A percentile compares a stretch with the other conserved stretches of the same genome.
Evolutionary conservation across 2,797 vertebrate genomes (phyloP).

Genomic region (Chlorospingus flavigularis): DNA sequence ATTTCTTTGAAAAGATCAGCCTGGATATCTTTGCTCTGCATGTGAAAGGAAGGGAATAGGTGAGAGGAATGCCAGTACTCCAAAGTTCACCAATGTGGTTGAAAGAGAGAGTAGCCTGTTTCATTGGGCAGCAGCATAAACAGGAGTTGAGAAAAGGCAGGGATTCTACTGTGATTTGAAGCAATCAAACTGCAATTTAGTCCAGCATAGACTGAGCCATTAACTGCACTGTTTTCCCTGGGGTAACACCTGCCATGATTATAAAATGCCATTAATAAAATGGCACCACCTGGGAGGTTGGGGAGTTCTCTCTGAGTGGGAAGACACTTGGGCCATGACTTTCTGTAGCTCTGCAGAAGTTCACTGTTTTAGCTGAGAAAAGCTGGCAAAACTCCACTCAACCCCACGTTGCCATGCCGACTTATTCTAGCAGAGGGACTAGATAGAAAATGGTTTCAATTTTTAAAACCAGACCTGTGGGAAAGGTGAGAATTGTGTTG

Average conservation of each 20-base stretch:
- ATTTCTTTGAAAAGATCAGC: background rate
- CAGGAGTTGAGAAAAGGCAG: background rate
- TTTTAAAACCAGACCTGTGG: background rate
- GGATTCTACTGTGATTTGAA: background rate
- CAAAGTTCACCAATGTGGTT: background rate
- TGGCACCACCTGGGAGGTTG: background rate
- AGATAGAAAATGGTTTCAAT: background rate
- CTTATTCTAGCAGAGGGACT: background rate
- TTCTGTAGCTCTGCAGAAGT: background rate
- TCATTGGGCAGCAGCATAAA: background rate
- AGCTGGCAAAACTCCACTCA: background rate
- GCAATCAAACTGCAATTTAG: background rate
- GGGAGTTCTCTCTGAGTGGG: background rate
- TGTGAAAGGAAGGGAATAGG: background rate
- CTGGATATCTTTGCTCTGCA: background rate
- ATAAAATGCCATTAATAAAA: background rate
- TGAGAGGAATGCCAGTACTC: background rate
- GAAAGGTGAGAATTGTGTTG: slow-evolving; percentile 10
- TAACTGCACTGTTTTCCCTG: background rate
- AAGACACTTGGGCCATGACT: background rate
- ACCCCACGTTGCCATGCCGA: background rate
- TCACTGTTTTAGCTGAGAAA: background rate
- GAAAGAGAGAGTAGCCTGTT: background rate
- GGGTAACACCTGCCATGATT: background rate
- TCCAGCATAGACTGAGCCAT: background rate